These are phyloP conservation scores for Elephantulus edwardii DNA, from an alignment of 2,113 vertebrate genomes.

Conservation along the genomic window DNA sequence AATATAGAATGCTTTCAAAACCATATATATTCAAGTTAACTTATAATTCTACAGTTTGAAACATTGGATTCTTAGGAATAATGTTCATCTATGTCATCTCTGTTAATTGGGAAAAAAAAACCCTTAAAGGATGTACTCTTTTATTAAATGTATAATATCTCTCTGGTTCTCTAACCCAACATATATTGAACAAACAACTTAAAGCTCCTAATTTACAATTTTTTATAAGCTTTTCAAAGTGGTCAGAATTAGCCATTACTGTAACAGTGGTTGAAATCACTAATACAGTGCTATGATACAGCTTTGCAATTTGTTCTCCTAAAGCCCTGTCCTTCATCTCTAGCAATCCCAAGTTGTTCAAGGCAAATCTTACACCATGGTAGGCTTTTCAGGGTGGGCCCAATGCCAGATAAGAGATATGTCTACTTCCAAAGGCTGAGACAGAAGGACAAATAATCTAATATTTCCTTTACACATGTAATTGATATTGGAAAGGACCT, in stretches of 20 bases:
- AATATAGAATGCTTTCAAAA: neutral
- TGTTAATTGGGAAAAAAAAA: neutral
- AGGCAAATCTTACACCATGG: neutral
- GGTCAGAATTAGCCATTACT: neutral
- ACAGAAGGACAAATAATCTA: neutral
- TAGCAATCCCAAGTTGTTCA: no score
- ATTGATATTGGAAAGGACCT: neutral
- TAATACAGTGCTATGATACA: neutral
- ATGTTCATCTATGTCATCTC: neutral
- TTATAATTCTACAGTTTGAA: neutral
- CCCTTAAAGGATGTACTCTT: neutral
- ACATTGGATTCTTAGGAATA: neutral
- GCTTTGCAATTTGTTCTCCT: neutral
- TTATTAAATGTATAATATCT: neutral
- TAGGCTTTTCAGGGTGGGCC: neutral
- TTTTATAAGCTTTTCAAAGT: neutral
- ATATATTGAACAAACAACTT: conserved; percentile 1
- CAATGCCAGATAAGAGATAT: neutral
- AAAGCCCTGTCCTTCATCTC: neutral
- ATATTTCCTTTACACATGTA: neutral
- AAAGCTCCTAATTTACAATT: neutral
- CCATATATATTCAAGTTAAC: neutral
- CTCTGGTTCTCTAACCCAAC: neutral
- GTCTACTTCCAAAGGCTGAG: neutral
- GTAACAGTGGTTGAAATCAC: neutral